Evolutionary conservation across 2,888 invertebrate species (phyloP), one percentile per base, ranked within the genome.

Genomic region (Pachymerium ferrugineum): DNA sequence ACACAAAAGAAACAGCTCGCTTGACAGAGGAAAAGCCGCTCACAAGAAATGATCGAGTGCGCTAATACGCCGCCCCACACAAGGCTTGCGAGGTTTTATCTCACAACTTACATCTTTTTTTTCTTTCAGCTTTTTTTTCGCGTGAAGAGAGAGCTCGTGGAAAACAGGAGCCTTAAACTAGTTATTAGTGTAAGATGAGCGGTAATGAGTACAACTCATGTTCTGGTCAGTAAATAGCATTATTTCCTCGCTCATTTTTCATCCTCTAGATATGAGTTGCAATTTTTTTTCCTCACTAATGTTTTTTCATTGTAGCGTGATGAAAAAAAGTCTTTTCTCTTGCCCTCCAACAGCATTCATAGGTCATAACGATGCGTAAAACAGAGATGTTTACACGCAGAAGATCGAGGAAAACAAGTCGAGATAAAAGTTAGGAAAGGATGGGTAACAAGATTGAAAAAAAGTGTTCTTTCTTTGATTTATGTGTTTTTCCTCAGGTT

Each of bases 1-100:
- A 54, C 47, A 54, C 47, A 54, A 54, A 54, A 54, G 47, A 54
- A 54, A 54, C 47, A 54, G 47, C 47, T 54, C 47, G 47, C 47
- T 54, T 54, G 47, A 54, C 47, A 54, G 47, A 54, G 47, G 47
- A 54, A 54, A 54, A 54, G 47, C 47, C 47, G 47, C 47, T 54
- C 47, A 54, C 47, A 54, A 54, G 47, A 54, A 54, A 54, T 54
- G 47, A 54, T 54, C 47, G 47, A 54, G 47, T 54, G 47, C 47
- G 22, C 47, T 54, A 54, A 54, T 54, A 54, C 47, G 47, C 47
- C 47, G 47, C 47, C 47, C 47, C 47, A 54, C 47, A 54, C 47
- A 54, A 54, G 47, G 47, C 47, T 54, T 54, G 47, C 47, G 16
- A 54, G 47, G 47, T 54, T 54, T 54, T 54, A 54, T 54, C 47